Evolutionary conservation across 2,797 vertebrate genomes (phyloP).

Genomic region (Sebastes dallii): DNA sequence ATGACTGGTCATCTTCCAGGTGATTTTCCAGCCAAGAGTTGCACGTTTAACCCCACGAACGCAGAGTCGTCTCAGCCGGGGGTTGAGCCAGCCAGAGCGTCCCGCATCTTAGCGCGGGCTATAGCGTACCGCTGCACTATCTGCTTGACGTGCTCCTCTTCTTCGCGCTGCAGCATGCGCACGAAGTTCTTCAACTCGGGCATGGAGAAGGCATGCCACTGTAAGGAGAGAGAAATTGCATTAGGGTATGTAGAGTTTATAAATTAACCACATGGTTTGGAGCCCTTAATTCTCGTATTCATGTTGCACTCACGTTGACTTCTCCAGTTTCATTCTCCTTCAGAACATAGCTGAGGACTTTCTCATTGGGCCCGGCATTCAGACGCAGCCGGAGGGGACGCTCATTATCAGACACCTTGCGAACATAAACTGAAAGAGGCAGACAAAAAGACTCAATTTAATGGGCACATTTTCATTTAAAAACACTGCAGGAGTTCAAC

Average conservation of each 20-base stretch:
- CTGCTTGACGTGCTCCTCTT: slow-evolving; percentile 91
- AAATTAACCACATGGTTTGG: not conserved
- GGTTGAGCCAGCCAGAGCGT: slow-evolving; percentile 83
- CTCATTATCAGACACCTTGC: slow-evolving; percentile 90
- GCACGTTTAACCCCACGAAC: slow-evolving; percentile 42
- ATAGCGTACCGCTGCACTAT: slow-evolving; percentile 88
- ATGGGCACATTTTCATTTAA: not conserved
- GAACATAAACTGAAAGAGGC: slow-evolving; percentile 85
- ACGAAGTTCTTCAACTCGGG: slow-evolving; percentile 94
- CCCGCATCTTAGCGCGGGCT: slow-evolving; percentile 89
- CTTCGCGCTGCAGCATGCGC: slow-evolving; percentile 92
- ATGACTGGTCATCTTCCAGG: slow-evolving; percentile 53
- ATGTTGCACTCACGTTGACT: slow-evolving; percentile 89
- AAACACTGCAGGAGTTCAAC: not conserved
- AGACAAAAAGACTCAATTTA: not conserved
- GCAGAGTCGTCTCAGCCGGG: slow-evolving; percentile 82
- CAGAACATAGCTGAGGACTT: slow-evolving; percentile 89
- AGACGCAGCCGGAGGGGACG: slow-evolving; percentile 89
- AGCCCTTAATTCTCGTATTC: not conserved
- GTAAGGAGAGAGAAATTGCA: not conserved
- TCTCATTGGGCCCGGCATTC: slow-evolving; percentile 90
- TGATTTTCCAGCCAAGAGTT: slow-evolving; percentile 53
- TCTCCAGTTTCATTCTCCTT: slow-evolving; percentile 97
- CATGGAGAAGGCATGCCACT: slow-evolving; percentile 96
- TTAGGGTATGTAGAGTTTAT: not conserved